Conservation (phyloP, 2,797 vertebrate genomes). For the Furcifer pardalis region DNA sequence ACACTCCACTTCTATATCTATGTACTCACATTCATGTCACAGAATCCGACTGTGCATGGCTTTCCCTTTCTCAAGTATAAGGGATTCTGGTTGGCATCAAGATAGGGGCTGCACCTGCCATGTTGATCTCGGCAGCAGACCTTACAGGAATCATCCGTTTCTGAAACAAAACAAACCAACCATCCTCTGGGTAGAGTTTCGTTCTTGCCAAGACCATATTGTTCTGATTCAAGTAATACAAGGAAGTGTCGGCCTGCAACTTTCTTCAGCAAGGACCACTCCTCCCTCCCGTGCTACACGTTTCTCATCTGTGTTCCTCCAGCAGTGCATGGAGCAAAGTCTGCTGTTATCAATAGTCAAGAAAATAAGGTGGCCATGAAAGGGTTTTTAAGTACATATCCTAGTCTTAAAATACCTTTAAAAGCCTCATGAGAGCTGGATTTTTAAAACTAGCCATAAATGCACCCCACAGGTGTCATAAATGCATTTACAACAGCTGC, state of each 20-base stretch:
- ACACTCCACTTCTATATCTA: too few relatives aligned
- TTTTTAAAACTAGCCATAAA: too few relatives aligned
- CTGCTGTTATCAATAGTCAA: neutral
- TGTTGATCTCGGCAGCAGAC: constrained; percentile 86
- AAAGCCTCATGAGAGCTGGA: neutral
- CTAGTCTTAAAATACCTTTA: neutral
- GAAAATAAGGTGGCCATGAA: neutral
- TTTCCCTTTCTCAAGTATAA: constrained; percentile 95
- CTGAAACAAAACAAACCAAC: constrained; percentile 69
- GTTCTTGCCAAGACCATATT: neutral
- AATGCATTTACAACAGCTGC: too few relatives aligned
- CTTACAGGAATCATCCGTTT: constrained; percentile 93
- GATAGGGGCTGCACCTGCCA: constrained; percentile 83
- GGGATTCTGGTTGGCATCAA: constrained; percentile 66
- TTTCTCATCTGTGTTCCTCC: neutral
- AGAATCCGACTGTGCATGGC: constrained; percentile 96
- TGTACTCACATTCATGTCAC: constrained; percentile 86
- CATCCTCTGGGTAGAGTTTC: neutral
- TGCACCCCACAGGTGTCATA: too few relatives aligned
- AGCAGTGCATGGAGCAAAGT: neutral
- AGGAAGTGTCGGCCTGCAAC: neutral
- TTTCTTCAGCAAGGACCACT: neutral
- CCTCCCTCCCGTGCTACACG: neutral
- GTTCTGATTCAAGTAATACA: neutral
- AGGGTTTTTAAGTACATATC: neutral